These are phyloP conservation scores for Catharus bicknelli DNA, from an alignment of 2,113 vertebrate genomes.

Conservation along the genomic window DNA sequence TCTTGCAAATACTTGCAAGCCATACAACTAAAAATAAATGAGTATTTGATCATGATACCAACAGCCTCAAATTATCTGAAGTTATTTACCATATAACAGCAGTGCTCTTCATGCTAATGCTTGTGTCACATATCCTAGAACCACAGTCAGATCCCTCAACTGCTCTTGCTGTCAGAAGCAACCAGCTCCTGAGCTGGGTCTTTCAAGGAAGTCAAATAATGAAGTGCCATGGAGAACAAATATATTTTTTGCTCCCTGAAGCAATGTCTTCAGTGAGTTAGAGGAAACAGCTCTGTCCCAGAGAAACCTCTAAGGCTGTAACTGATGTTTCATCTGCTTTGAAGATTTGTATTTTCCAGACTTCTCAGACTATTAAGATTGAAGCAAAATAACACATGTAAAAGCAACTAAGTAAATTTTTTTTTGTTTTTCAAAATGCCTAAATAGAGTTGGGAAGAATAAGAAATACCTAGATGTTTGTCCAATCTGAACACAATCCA, in stretches of 20 bases:
- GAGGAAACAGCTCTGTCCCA: neutral
- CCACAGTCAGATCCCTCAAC: neutral
- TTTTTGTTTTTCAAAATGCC: neutral
- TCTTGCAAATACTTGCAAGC: neutral
- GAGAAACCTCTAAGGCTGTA: neutral
- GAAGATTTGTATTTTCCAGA: neutral
- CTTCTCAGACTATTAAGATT: neutral
- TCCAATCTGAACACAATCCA: neutral
- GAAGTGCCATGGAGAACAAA: neutral
- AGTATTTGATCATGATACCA: neutral
- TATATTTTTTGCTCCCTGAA: neutral
- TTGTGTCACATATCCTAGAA: neutral
- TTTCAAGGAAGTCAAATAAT: constrained; percentile 25
- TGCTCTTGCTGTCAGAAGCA: neutral
- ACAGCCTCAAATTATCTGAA: neutral
- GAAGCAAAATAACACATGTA: neutral
- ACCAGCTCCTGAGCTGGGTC: neutral
- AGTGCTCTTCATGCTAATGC: neutral
- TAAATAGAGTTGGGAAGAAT: neutral
- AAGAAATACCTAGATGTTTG: neutral
- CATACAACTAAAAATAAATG: neutral
- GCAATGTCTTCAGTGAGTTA: neutral
- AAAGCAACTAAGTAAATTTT: neutral
- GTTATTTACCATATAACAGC: neutral
- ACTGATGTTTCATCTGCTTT: neutral